Percentiles rank a stretch among this genome's conserved stretches.
phyloP scores from a whole-genome alignment of 2,888 invertebrate genomes.

The Biston stratarius region DNA sequence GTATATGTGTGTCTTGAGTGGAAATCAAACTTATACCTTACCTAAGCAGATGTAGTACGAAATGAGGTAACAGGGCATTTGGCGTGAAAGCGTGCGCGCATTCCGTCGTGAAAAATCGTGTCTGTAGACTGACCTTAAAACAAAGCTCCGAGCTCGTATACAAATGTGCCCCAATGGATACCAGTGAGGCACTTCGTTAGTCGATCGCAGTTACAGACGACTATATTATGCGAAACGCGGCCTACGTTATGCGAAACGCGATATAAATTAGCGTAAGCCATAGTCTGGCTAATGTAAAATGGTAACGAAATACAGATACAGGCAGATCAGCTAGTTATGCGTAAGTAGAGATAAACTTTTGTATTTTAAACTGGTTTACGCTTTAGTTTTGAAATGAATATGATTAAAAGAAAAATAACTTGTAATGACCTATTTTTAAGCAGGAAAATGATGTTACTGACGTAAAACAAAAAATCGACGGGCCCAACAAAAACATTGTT shows the following conservation, averaged over 20 bases:
- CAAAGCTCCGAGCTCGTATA: conserved; percentile 50
- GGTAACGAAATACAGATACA: conserved; percentile 23
- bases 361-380: not conserved
- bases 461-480: too few species aligned
- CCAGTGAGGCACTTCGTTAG: conserved; percentile 41
- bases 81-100: not conserved
- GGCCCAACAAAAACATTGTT: too few species aligned
- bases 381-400: too few species aligned
- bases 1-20: too few species aligned
- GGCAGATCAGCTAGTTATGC: not conserved
- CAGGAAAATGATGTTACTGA: too few species aligned
- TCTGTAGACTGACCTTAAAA: conserved; percentile 14
- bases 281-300: conserved; percentile 44
- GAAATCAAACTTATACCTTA: too few species aligned
- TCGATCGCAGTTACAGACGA: conserved; percentile 48
- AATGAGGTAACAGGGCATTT: too few species aligned
- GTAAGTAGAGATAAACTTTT: not conserved
- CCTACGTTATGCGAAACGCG: conserved; percentile 54
- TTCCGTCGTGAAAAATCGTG: conserved; percentile 6
- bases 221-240: conserved; percentile 51
- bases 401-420: too few species aligned
- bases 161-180: conserved; percentile 52
- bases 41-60: too few species aligned
- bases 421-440: too few species aligned
- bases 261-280: conserved; percentile 51